Evolutionary conservation across 2,888 invertebrate genomes (phyloP).

Genomic region (Marasmarcha lunaedactyla): DNA sequence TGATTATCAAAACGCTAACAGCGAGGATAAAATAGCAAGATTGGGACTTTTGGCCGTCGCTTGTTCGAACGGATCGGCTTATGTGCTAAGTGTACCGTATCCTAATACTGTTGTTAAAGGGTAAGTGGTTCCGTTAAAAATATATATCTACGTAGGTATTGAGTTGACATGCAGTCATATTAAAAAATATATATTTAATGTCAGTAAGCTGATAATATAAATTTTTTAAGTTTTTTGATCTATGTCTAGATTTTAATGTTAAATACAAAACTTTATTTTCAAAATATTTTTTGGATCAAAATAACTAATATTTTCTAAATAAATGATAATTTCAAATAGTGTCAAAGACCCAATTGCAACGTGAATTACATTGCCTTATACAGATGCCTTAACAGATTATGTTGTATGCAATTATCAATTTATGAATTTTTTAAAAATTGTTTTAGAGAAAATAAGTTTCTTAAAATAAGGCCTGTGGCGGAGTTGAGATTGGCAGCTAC

Average conservation of each 20-base stretch:
- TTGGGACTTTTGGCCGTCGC: slow-evolving; percentile 79
- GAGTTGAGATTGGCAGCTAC: slow-evolving; percentile 39
- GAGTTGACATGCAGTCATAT: background rate
- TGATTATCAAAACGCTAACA: slow-evolving; percentile 4
- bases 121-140: slow-evolving; percentile 19
- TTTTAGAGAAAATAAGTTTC: slow-evolving; percentile 32
- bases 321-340: no score
- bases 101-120: slow-evolving; percentile 30
- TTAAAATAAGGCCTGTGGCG: slow-evolving; percentile 54
- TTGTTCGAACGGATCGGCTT: slow-evolving; percentile 74
- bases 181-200: slow-evolving; percentile 3
- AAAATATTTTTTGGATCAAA: no score
- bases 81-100: slow-evolving; percentile 72
- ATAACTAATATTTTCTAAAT: no score
- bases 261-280: no score
- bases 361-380: no score
- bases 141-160: background rate
- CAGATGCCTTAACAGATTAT: no score
- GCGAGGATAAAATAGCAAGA: slow-evolving; percentile 25
- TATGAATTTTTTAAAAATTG: no score
- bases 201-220: background rate
- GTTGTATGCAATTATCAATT: no score
- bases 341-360: no score
- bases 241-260: no score
- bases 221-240: no score